Conservation (phyloP, 2,113 vertebrate species). For the Gobio gobio region DNA sequence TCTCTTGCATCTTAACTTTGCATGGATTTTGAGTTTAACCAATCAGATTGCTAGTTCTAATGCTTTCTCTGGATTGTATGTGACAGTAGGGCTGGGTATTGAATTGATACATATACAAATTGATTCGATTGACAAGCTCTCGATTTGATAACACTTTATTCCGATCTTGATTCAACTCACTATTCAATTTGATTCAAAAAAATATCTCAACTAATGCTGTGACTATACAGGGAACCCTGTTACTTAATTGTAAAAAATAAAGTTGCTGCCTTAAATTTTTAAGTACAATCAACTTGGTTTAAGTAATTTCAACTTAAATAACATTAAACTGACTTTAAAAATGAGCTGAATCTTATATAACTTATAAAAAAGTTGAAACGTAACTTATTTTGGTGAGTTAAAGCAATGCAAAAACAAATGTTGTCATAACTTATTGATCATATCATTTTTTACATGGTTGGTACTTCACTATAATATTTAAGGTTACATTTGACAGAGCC, state of each 20-base stretch:
- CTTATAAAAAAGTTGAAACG: no score
- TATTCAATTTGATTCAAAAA: background rate
- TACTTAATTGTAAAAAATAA: background rate
- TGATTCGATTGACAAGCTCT: background rate
- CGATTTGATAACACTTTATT: background rate
- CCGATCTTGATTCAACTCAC: background rate
- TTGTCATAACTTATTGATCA: no score
- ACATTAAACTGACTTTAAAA: no score
- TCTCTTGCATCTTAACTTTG: constrained; percentile 22
- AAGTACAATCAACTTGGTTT: no score
- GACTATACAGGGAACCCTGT: background rate
- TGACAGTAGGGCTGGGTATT: background rate
- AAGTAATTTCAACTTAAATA: no score
- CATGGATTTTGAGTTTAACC: background rate
- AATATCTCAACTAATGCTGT: background rate
- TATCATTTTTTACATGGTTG: background rate
- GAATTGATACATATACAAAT: background rate
- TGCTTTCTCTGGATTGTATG: constrained; percentile 1
- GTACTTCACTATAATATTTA: background rate
- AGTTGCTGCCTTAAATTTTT: no score
- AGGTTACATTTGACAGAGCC: background rate
- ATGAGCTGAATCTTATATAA: no score
- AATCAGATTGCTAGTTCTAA: background rate
- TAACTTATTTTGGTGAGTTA: no score
- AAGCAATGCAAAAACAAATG: no score